phyloP scores from a whole-genome alignment of 2,888 invertebrate genomes.

The Drosophila quinaria region DNA sequence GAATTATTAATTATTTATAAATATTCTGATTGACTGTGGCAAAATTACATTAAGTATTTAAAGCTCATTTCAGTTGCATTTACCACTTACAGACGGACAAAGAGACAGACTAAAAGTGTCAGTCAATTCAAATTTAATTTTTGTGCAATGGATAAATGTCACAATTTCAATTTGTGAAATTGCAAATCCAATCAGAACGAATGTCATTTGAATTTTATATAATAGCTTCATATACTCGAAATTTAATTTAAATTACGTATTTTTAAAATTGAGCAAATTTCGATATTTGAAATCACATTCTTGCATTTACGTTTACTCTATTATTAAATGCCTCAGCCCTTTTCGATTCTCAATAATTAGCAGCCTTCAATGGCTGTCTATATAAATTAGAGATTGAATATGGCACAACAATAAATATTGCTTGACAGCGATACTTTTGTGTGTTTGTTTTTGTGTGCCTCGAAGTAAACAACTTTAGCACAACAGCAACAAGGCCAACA shows the following conservation, averaged over 20 bases:
- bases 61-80: slow-evolving; percentile 41
- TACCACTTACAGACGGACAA: not conserved
- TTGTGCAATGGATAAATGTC: not conserved
- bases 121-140: slow-evolving; percentile 35
- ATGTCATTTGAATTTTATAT: not conserved
- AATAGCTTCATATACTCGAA: not conserved
- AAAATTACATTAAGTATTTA: slow-evolving; percentile 63
- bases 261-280: not conserved
- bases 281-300: not conserved
- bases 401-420: slow-evolving; percentile 63
- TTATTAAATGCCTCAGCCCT: not conserved
- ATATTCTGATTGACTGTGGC: slow-evolving; percentile 45
- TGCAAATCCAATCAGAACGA: not conserved
- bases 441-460: slow-evolving; percentile 26
- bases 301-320: not conserved
- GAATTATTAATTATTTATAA: slow-evolving; percentile 57
- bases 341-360: slow-evolving; percentile 19
- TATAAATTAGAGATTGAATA: slow-evolving; percentile 38
- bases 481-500: slow-evolving; percentile 18
- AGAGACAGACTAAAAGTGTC: slow-evolving; percentile 19
- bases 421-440: slow-evolving; percentile 56
- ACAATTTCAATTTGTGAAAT: slow-evolving; percentile 5
- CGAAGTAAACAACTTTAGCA: slow-evolving; percentile 64
- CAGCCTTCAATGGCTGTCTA: slow-evolving; percentile 25
- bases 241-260: not conserved